Percentiles rank a stretch among this genome's conserved stretches.
These are phyloP conservation scores for Drosophila erecta DNA, from an alignment of 1,140 invertebrate species.

Conservation along the genomic window DNA sequence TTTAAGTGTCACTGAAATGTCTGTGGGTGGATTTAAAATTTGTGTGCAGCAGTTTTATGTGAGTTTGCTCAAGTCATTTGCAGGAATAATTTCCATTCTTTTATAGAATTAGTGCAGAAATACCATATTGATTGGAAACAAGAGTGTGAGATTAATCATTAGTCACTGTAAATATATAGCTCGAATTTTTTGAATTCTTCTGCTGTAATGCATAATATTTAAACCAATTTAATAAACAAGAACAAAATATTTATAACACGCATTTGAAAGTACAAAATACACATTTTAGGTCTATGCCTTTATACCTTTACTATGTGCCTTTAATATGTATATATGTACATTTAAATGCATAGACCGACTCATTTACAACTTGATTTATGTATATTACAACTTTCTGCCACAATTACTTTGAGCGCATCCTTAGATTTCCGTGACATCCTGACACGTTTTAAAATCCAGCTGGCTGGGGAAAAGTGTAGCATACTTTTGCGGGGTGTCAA, in stretches of 20 bases:
- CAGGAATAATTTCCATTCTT: no score
- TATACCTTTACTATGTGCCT: no score
- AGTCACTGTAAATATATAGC: no score
- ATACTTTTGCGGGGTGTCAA: conserved; percentile 8
- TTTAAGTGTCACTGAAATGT: conserved; percentile 7
- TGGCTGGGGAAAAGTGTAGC: not conserved
- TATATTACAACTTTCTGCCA: not conserved
- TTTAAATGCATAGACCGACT: no score
- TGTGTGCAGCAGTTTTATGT: not conserved
- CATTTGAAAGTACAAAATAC: no score
- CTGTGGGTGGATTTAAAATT: not conserved
- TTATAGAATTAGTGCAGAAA: not conserved
- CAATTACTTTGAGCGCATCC: conserved; percentile 4
- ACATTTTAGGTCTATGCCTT: no score
- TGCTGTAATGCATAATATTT: no score
- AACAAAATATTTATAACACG: no score
- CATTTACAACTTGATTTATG: not conserved
- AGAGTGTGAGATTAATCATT: no score
- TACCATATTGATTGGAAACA: no score
- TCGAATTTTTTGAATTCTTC: no score
- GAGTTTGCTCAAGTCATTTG: not conserved
- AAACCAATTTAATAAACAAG: not conserved
- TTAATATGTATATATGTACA: no score
- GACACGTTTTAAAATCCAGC: conserved; percentile 1
- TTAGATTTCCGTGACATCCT: conserved; percentile 7